Base-by-base conservation (phyloP, 2,888 invertebrate species). In the Mythimna albipuncta region DNA sequence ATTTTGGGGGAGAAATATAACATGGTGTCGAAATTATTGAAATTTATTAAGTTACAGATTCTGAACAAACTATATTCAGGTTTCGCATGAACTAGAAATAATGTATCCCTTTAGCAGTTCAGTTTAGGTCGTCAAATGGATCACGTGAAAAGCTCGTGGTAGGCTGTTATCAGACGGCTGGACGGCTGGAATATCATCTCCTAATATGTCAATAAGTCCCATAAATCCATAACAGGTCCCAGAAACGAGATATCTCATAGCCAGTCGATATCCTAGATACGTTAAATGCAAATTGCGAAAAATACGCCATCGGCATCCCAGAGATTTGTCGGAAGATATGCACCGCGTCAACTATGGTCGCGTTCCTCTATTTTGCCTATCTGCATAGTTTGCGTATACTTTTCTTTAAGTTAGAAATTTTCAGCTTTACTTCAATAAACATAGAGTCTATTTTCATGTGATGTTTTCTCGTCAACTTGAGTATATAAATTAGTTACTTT, bases 211-310 rank as follows among this genome's bases (percentile, higher is more conserved):
- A n/a, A 64, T 35, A 26, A 59, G 26, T 66, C 66, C 63, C 10
- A 79, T 79, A 70, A 82, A 72, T 79, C 54, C 32, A 52, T 26
- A 57, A 41, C 62, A 52, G 62, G 58, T 58, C 54, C 58, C 55
- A 74, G 72, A 71, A 84, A 84, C 79, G 38, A 75, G 66, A 70
- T 75, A 75, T 62, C 58, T 64, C 72, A 69, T 73, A 50, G 64
- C 52, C 54, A 69, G 64, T 55, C 72, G 77, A 75, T 75, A 76
- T 77, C 52, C 66, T 64, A 87, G 85, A 86, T 79, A 84, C 72
- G 83, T 79, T 81, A 81, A 87, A 92, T 90, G 91, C 89, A 92
- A 92, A 92, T 92, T 89, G 86, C 88, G 89, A 91, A 91, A 91
- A 91, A 90, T 87, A 90, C 87, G 81, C 87, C 73, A 70, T 70